Base-by-base conservation (phyloP, 1,140 invertebrate species). In the Bombus impatiens region DNA sequence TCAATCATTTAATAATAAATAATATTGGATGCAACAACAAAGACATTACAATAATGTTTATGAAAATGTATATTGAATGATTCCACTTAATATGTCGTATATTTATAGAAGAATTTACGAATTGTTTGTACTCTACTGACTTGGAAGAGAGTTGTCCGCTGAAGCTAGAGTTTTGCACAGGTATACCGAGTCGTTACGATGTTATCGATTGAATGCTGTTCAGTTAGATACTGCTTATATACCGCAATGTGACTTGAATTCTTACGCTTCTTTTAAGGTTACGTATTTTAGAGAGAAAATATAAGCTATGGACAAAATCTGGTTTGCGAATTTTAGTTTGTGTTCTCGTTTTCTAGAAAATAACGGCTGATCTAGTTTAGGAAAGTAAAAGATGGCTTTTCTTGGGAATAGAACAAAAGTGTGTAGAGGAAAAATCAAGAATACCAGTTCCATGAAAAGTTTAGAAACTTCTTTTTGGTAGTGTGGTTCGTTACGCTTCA, bases 191-290 rank as follows among this genome's bases (percentile, higher is more conserved):
- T 42, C 28, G 70, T 42, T 72, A 72, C 70, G 28, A 42, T 42
- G 70, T 42, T 72, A 72, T 72, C 70, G 70, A 72, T 72, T n/a
- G 70, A 42, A 42, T 15, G 12, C 28, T 18, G 68, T 70, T 37
- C 35, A 37, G 47, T 53, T 53, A 37, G 22, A 9, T 40, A 10
- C 8, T 28, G 22, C 22, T 40, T 32, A 10, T 25, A 70, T 25
- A 28, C 1, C 10, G 25, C 6, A 15, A n/a, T 72, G 70, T 42
- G 12, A 72, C 70, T 71, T 42, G 37, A 72, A 72, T n/a, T 72
- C 40, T 37, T 10, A 5, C 4, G 28, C 2, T 42, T 72, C 12
- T 72, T 72, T 42, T 15, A 42, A 12, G 4, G 5, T 71, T n/a
- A n/a, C 40, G 12, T 42, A n/a, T 42, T 42, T 42, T 12, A 2